Evolutionary conservation across 1,140 invertebrate species (phyloP).

Genomic region (Pachyrhynchus sulphureomaculatus): DNA sequence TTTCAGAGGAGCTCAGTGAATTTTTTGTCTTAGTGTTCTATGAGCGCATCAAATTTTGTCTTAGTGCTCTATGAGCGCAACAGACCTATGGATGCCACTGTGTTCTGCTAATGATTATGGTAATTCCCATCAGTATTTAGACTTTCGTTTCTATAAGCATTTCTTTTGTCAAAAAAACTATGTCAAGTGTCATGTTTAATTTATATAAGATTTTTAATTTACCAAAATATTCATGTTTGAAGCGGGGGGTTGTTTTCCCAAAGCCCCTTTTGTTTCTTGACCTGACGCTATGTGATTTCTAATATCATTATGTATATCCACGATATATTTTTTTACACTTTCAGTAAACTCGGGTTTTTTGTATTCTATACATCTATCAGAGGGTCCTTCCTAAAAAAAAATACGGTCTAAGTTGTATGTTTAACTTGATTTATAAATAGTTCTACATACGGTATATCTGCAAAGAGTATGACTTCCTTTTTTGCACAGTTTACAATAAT

Average conservation of each 20-base stretch:
- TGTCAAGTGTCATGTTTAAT: too few species aligned
- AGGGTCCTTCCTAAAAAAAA: slow-evolving; percentile 18
- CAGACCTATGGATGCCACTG: too few species aligned
- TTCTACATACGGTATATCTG: slow-evolving; percentile 18
- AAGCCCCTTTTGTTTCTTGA: slow-evolving; percentile 18
- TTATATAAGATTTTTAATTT: neutral
- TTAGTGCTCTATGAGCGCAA: too few species aligned
- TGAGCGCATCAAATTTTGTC: too few species aligned
- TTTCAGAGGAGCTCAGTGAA: too few species aligned
- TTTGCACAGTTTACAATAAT: slow-evolving; percentile 31
- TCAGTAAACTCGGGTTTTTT: slow-evolving; percentile 19
- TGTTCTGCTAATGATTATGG: neutral
- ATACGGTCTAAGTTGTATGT: neutral
- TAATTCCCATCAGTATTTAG: too few species aligned
- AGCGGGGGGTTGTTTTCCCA: slow-evolving; percentile 28
- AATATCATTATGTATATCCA: slow-evolving; percentile 33
- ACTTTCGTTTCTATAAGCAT: too few species aligned
- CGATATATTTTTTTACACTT: slow-evolving; percentile 20
- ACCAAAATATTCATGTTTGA: slow-evolving; percentile 33
- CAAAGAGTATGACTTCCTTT: slow-evolving; percentile 30
- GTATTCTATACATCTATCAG: slow-evolving; percentile 20
- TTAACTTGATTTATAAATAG: neutral
- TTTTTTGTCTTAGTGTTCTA: too few species aligned
- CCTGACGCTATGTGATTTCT: slow-evolving; percentile 33
- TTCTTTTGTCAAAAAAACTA: too few species aligned